These are phyloP conservation scores for Pterobdella sp. DNA, from an alignment of 2,888 invertebrate genomes.

Conservation along the genomic window DNA sequence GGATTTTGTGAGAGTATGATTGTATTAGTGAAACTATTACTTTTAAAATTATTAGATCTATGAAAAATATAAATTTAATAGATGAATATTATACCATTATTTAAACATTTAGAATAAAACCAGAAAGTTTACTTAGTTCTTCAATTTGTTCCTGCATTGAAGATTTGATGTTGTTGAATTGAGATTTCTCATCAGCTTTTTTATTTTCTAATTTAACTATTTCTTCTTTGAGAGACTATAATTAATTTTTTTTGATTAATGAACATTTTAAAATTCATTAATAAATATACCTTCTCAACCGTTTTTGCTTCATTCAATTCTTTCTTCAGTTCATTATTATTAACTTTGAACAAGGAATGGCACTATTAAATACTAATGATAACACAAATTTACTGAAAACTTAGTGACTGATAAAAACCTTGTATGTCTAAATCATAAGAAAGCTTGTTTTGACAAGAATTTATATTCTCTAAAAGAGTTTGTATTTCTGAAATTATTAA, in stretches of 20 bases:
- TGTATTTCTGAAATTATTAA: constrained; percentile 4
- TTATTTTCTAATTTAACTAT: not conserved
- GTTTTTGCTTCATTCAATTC: no score
- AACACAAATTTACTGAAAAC: not conserved
- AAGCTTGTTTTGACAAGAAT: constrained; percentile 7
- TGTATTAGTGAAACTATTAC: no score
- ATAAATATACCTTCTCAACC: no score
- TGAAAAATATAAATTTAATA: not conserved
- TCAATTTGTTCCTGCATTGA: not conserved
- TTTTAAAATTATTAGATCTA: no score
- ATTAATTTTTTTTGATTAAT: not conserved
- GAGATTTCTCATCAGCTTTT: not conserved
- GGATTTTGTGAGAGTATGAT: no score
- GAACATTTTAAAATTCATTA: no score
- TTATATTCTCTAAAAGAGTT: constrained; percentile 2
- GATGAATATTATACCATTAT: no score
- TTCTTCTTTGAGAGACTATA: not conserved
- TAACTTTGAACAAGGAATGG: no score
- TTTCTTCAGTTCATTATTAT: no score
- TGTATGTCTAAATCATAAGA: not conserved
- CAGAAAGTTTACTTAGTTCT: no score
- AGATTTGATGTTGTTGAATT: not conserved
- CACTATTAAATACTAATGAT: no score
- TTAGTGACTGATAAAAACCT: not conserved
- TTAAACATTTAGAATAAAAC: no score